Evolutionary conservation across 1,140 invertebrate genomes (phyloP).

Genomic region (Eriocheir sinensis): DNA sequence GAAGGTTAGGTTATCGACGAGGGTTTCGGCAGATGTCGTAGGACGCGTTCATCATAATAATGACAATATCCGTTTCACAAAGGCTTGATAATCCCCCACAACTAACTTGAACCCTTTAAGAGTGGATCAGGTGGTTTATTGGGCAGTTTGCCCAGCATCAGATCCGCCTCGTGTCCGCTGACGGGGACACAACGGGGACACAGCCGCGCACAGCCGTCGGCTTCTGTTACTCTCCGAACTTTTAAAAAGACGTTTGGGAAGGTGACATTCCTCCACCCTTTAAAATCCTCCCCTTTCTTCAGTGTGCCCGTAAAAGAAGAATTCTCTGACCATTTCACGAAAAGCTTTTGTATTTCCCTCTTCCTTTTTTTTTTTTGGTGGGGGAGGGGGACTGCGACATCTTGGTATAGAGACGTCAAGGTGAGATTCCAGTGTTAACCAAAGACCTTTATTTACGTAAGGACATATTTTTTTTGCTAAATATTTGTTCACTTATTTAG

Average conservation of each 20-base stretch:
- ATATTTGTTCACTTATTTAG: neutral
- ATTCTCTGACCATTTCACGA: neutral
- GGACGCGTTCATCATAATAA: conserved; percentile 45
- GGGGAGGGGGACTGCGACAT: too few relatives aligned
- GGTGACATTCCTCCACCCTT: neutral
- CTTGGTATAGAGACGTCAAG: neutral
- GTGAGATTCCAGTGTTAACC: too few relatives aligned
- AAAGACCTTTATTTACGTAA: too few relatives aligned
- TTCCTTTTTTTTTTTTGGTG: neutral
- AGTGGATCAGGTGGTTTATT: conserved; percentile 61
- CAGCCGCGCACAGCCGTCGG: neutral
- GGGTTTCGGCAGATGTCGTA: too few relatives aligned
- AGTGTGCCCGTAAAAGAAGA: too few relatives aligned
- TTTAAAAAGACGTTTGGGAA: conserved; percentile 34
- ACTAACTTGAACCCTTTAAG: conserved; percentile 64
- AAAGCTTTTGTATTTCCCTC: neutral
- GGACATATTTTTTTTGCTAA: too few relatives aligned
- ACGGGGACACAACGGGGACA: neutral
- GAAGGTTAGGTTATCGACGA: neutral
- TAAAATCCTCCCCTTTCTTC: neutral
- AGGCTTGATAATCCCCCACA: conserved; percentile 68
- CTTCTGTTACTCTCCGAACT: neutral
- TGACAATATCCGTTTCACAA: conserved; percentile 70
- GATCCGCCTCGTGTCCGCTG: conserved; percentile 56
- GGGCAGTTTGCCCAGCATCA: conserved; percentile 31